Evolutionary conservation across 2,113 vertebrate species (phyloP).

Genomic region (Chionodraco myersi): DNA sequence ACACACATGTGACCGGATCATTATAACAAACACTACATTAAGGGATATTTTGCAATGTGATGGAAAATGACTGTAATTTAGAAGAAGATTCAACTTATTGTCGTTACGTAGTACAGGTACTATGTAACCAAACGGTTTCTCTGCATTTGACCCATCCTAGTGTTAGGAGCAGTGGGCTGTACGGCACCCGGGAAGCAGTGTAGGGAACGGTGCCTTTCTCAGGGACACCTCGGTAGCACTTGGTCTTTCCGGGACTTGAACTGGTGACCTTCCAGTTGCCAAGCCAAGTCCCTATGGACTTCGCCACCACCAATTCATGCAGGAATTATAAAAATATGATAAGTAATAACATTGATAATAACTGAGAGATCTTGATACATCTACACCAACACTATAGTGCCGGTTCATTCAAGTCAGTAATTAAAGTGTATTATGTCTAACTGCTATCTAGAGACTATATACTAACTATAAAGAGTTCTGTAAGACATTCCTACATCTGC

Average conservation of each 20-base stretch:
- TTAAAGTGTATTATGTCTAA: background rate
- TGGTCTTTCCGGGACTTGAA: no score
- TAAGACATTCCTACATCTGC: background rate
- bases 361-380: background rate
- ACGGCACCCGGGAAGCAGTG: no score
- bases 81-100: background rate
- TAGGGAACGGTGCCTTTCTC: no score
- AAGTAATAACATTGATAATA: background rate
- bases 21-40: background rate
- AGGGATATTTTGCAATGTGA: background rate
- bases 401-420: background rate
- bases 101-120: no score
- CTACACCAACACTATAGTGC: background rate
- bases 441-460: background rate
- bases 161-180: no score
- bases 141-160: no score
- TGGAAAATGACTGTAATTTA: background rate
- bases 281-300: no score
- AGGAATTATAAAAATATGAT: conserved; percentile 1
- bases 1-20: background rate
- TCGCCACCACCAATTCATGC: no score
- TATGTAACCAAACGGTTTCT: no score
- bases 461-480: no score
- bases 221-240: no score
- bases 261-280: no score